phyloP scores from a whole-genome alignment of 1,140 invertebrate species.

The Pararge aegeria region DNA sequence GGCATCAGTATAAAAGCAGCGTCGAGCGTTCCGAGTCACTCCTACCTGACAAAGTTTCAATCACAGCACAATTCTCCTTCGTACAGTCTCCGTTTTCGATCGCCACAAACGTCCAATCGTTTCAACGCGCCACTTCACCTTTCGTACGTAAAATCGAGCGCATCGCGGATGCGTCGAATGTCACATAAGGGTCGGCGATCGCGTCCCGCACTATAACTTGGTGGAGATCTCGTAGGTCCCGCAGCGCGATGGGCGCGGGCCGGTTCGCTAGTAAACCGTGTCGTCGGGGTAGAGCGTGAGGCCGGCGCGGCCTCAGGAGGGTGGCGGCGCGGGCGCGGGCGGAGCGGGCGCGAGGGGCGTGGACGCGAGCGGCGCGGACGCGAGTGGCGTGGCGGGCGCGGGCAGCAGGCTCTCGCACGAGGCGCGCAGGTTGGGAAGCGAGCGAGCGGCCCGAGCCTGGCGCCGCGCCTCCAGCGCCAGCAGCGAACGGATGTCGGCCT shows the following conservation, averaged over 20 bases:
- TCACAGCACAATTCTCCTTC: constrained; percentile 5
- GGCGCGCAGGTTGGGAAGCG: constrained; percentile 84
- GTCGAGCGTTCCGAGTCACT: background rate
- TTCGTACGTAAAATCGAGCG: too few species aligned
- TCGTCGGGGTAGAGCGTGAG: constrained; percentile 61
- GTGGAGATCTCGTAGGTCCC: constrained; percentile 10
- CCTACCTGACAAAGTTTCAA: constrained; percentile 2
- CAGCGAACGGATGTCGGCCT: constrained; percentile 75
- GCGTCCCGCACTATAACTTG: constrained; percentile 19
- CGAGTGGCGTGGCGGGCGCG: constrained; percentile 78
- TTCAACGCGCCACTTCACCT: too few species aligned
- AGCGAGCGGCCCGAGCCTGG: constrained; percentile 78
- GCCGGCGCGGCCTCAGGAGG: constrained; percentile 41
- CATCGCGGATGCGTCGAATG: background rate
- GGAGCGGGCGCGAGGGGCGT: constrained; percentile 19
- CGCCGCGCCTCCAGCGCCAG: constrained; percentile 78
- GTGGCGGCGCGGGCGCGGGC: constrained; percentile 23
- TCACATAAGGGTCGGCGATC: background rate
- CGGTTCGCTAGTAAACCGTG: constrained; percentile 55
- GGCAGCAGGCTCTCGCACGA: constrained; percentile 83
- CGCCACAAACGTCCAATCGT: too few species aligned
- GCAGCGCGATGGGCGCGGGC: background rate
- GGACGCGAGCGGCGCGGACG: constrained; percentile 78
- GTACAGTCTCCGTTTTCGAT: too few species aligned
- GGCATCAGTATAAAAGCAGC: constrained; percentile 5